A percentile compares a stretch with the other conserved stretches of the same genome.
Evolutionary conservation across 64 coral and sea anemone genomes (phyloP).

Genomic region (Acropora yongei): DNA sequence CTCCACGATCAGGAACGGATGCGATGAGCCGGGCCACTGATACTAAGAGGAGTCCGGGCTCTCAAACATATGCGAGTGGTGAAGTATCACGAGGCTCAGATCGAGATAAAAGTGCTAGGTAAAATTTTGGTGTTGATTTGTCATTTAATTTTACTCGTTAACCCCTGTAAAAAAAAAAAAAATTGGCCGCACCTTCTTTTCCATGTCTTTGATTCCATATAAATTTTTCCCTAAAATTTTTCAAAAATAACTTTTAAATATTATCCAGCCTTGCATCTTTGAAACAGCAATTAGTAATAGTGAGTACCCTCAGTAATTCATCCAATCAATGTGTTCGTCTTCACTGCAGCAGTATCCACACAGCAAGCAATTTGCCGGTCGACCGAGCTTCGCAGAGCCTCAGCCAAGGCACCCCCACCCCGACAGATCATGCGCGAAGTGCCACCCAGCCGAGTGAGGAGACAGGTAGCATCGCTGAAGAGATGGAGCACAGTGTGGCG

Average conservation of each 20-base stretch:
- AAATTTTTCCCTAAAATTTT: too few relatives aligned
- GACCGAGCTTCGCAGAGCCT: conserved; percentile 16
- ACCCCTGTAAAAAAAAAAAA: too few relatives aligned
- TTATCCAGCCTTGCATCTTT: too few relatives aligned
- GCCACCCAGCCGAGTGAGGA: conserved; percentile 10
- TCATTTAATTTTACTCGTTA: too few relatives aligned
- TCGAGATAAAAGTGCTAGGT: conserved; percentile 19
- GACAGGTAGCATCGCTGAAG: conserved; percentile 69
- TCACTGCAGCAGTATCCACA: conserved; percentile 29
- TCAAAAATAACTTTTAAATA: too few relatives aligned
- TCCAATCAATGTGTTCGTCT: neutral
- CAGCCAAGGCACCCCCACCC: conserved; percentile 7
- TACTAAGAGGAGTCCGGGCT: conserved; percentile 9
- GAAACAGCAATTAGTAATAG: too few relatives aligned
- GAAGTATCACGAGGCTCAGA: conserved; percentile 10
- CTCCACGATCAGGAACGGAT: conserved; percentile 12
- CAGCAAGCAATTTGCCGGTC: conserved; percentile 46
- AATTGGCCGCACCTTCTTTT: too few relatives aligned
- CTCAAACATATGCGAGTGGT: neutral
- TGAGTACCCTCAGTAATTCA: too few relatives aligned
- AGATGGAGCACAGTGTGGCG: conserved; percentile 83
- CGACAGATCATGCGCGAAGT: conserved; percentile 8
- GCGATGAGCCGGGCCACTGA: conserved; percentile 5
- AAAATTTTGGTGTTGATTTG: neutral
- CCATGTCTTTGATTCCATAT: too few relatives aligned